Base-by-base conservation (phyloP, 2,797 vertebrate species). In the Enteromius unitaeniatus region DNA sequence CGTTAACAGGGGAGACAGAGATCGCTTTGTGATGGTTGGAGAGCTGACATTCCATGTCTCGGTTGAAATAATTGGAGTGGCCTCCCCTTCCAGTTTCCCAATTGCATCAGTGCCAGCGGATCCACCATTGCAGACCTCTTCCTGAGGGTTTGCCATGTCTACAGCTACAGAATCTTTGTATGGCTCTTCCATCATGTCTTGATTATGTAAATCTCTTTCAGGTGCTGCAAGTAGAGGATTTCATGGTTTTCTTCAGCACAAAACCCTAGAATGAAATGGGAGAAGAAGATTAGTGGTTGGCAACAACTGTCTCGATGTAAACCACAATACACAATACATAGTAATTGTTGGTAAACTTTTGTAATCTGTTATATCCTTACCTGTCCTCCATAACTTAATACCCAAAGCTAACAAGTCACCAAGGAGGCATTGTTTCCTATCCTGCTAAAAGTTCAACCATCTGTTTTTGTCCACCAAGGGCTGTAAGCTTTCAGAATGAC, bases 21-120 rank as follows among this genome's bases (percentile, higher is more conserved):
- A 94, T 84, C 95, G 97, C 94, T 98, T 99, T 83, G 94, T 96
- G 88, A 96, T 91, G 86, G 94, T 95, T 0, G 95, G 91, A 0
- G 93, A 92, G 76, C 93, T 94, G 87, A 95, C 94, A 78, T 95
- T 96, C 94, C 97, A 97, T 64, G 96, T 93, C 85, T 97, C 96
- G 0, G 95, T 93, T 0, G 95, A 93, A 86, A 93, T 91, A 53
- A 95, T 89, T 47, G 96, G 93, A 78, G 95, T 93, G 49, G 92
- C 94, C 28, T 95, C 95, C 0, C 94, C 95, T 86, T 97, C 96
- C 84, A 95, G 91, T 91, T 97, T 98, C 68, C 95, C 86, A 11
- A 89, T 17, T 9, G 53, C 47, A 14, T 92, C 92, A 68, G 86
- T 85, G 65, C 9, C 9, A 15, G 87, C 85, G 8, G 55, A 88